A percentile compares a stretch with the other conserved stretches of the same genome.
Conservation (phyloP, 2,797 vertebrate genomes). For the Sus cebifrons region DNA sequence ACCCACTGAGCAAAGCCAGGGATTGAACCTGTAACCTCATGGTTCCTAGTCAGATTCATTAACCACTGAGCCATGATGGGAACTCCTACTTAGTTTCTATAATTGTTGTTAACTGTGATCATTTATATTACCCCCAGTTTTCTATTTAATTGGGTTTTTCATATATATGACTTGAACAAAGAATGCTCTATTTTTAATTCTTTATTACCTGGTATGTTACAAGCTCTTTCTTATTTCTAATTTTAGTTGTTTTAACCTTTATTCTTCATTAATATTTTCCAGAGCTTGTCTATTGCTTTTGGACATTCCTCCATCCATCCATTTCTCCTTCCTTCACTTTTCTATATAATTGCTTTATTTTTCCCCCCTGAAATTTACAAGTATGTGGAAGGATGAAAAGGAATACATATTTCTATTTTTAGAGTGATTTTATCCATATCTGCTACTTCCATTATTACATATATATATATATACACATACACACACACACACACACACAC, state of each 20-base stretch:
- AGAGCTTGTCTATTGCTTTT: not conserved
- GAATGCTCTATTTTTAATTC: not conserved
- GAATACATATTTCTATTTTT: not conserved
- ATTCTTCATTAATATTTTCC: not conserved
- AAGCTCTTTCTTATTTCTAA: not conserved
- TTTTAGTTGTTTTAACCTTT: not conserved
- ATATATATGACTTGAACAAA: not conserved
- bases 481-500: too few relatives aligned
- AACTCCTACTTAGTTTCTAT: too few relatives aligned
- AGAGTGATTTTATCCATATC: not conserved
- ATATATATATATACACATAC: too few relatives aligned
- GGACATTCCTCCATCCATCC: not conserved
- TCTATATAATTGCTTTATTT: not conserved
- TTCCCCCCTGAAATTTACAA: not conserved
- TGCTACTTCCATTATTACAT: not conserved
- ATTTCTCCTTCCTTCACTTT: not conserved
- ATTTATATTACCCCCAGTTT: not conserved
- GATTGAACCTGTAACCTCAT: too few relatives aligned
- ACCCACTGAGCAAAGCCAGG: too few relatives aligned
- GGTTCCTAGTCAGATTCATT: too few relatives aligned
- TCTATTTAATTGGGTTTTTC: constrained; percentile 2
- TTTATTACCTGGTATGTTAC: not conserved
- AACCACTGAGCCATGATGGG: too few relatives aligned
- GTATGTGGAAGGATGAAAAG: not conserved
- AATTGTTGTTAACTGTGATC: constrained; percentile 26